phyloP scores from a whole-genome alignment of 2,797 vertebrate species.

The Tangara arthus region DNA sequence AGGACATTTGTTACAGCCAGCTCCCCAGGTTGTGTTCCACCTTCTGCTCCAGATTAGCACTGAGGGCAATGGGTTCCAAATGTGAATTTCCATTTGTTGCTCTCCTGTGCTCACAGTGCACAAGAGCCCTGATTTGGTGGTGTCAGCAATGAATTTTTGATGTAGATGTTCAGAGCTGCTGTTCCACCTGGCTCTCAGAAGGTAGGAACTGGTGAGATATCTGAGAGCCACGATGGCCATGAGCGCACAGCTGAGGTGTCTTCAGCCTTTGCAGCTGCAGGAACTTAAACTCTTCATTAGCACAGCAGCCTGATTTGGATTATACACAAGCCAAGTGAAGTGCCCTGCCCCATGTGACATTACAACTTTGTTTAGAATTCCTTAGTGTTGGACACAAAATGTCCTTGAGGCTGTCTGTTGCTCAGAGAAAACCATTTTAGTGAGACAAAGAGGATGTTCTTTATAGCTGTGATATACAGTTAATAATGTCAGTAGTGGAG shows the following conservation, averaged over 20 bases:
- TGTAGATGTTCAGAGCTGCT: background rate
- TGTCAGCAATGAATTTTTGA: background rate
- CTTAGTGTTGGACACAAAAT: background rate
- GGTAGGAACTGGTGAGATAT: background rate
- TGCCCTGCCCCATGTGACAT: background rate
- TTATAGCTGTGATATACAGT: background rate
- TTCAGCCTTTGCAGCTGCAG: background rate
- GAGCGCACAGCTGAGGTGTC: background rate
- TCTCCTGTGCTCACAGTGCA: background rate
- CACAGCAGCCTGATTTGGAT: background rate
- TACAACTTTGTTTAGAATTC: background rate
- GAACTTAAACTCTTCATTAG: background rate
- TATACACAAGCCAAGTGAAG: background rate
- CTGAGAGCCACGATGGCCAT: background rate
- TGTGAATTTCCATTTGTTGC: background rate
- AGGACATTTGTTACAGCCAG: background rate
- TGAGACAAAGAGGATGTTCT: background rate
- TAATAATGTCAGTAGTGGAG: background rate
- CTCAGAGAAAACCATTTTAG: background rate
- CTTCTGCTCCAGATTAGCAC: background rate
- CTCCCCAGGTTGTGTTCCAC: background rate
- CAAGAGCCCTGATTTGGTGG: rapidly evolving
- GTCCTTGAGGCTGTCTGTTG: background rate
- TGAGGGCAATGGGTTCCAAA: background rate
- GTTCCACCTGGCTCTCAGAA: background rate